Evolutionary conservation across 1,140 invertebrate species (phyloP).

Genomic region (Agraylea sexmaculata): DNA sequence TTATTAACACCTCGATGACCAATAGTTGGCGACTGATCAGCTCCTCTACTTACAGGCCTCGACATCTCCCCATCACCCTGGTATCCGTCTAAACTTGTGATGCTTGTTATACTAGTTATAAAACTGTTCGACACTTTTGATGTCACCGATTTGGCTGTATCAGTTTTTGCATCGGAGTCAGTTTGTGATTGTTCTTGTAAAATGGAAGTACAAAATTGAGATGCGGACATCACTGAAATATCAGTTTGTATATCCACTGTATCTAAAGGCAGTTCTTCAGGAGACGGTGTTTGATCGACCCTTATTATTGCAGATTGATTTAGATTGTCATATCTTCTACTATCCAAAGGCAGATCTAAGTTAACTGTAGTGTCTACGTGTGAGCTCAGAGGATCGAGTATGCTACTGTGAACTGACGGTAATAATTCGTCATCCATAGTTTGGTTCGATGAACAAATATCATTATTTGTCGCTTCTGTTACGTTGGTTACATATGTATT

Average conservation of each 20-base stretch:
- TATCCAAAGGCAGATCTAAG: slow-evolving; percentile 44
- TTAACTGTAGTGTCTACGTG: slow-evolving; percentile 44
- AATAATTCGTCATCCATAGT: slow-evolving; percentile 35
- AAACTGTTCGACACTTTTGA: slow-evolving; percentile 55
- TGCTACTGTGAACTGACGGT: slow-evolving; percentile 39
- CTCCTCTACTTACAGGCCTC: slow-evolving; percentile 60
- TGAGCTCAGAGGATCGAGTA: slow-evolving; percentile 38
- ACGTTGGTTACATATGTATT: no score
- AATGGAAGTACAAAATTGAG: slow-evolving; percentile 34
- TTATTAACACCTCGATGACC: slow-evolving; percentile 32
- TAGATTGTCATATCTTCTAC: slow-evolving; percentile 29
- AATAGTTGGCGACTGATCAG: slow-evolving; percentile 49
- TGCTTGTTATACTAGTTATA: slow-evolving; percentile 72
- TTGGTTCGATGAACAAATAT: slow-evolving; percentile 12
- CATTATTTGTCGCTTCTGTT: slow-evolving; percentile 23
- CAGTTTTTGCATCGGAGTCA: slow-evolving; percentile 42
- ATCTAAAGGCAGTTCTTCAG: slow-evolving; percentile 69
- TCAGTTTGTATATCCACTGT: slow-evolving; percentile 45
- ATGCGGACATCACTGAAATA: slow-evolving; percentile 31
- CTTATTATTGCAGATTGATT: slow-evolving; percentile 31
- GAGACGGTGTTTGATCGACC: slow-evolving; percentile 64
- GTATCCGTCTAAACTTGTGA: slow-evolving; percentile 76
- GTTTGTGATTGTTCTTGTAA: slow-evolving; percentile 35
- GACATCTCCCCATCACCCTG: slow-evolving; percentile 79
- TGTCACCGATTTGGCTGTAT: slow-evolving; percentile 44